Evolutionary conservation across 1,140 invertebrate species (phyloP).

Genomic region (Bombus pascuorum): DNA sequence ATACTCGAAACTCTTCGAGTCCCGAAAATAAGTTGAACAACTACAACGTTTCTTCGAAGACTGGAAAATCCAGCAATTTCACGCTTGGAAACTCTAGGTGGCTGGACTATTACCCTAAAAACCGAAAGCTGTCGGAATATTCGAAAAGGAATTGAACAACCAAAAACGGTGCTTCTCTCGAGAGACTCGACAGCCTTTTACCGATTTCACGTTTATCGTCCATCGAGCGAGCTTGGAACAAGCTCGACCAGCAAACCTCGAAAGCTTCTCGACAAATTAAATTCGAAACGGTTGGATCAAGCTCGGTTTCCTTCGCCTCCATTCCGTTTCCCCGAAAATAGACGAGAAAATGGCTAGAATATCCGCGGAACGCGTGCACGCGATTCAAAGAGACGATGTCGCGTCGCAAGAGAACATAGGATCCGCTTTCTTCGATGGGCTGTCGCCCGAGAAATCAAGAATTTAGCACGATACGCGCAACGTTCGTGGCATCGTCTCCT

Average conservation of each 20-base stretch:
- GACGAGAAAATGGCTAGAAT: constrained; percentile 3
- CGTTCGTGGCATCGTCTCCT: constrained; percentile 35
- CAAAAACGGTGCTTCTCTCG: too few relatives aligned
- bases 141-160: too few relatives aligned
- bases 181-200: too few relatives aligned
- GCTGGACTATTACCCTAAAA: too few relatives aligned
- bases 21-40: too few relatives aligned
- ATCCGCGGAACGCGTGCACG: not conserved
- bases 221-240: not conserved
- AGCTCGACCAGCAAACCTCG: too few relatives aligned
- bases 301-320: not conserved
- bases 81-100: too few relatives aligned
- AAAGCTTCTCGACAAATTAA: not conserved
- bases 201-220: not conserved
- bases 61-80: too few relatives aligned
- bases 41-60: too few relatives aligned
- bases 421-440: not conserved
- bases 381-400: not conserved
- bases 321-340: not conserved
- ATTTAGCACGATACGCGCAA: constrained; percentile 45
- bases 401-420: not conserved
- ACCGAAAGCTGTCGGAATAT: too few relatives aligned
- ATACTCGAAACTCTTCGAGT: too few relatives aligned
- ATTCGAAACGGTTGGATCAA: not conserved
- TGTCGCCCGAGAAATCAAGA: constrained; percentile 26